Evolutionary conservation across 2,113 vertebrate species (phyloP), one percentile per base, ranked within the genome.

Genomic region (Aphelocoma coerulescens): DNA sequence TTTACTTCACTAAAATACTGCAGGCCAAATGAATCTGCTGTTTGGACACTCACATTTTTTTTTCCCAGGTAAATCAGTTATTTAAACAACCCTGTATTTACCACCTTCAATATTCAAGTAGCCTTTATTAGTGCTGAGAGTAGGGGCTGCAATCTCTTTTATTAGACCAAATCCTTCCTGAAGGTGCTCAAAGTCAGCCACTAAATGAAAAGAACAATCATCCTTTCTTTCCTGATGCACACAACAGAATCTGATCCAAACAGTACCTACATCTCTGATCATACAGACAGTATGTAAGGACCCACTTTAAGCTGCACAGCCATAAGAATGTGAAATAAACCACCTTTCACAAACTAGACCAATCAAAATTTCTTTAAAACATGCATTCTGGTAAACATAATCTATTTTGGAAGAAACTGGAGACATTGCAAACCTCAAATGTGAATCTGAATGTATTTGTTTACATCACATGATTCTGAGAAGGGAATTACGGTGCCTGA

Each of bases 401-500:
- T 91, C 52, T 59, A 27, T 33, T 83, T 88, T 91, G 57, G 35
- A 95, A 82, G 75, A 51, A 91, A 88, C 55, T 51, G 46, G 59
- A 90, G 88, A 73, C 32, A 32, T 67, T 67, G 39, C 33, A 94
- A 85, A 91, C 51, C 81, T 80, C 54, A 71, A 86, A 88, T 71
- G 75, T 76, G 88, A 96, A 88, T 48, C 39, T 83, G 35, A 92
- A 93, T n/a, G 6, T 58, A 63, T 88, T 94, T 95, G 85, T 96
- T 94, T 93, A 88, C 18, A 94, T 76, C 85, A 88, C 39, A 77
- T 1, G 3, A 55, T 58, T 76, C 78, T 89, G 62, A 66, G 55
- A 95, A 62, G 35, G 41, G 51, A 90, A 62, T 83, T 66, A 54
- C 11, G 85, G 59, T 51, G 75, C 48, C 82, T 91, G 72, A 88